Base-by-base conservation (phyloP, 1,140 invertebrate genomes). In the Euwallacea similis region DNA sequence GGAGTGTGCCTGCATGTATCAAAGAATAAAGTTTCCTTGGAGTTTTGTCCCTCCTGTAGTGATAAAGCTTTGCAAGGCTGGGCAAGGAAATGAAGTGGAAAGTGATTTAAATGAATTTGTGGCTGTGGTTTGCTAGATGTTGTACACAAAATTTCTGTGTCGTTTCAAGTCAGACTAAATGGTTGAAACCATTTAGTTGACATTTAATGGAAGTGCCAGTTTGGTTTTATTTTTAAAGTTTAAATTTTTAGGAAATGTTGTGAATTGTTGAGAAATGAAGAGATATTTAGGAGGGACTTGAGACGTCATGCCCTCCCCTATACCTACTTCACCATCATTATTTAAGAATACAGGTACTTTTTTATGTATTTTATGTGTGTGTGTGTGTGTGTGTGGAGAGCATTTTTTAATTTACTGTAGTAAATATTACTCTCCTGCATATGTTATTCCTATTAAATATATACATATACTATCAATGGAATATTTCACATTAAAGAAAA, bases 1-100 rank as follows among this genome's bases (percentile, higher is more conserved):
- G 85, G 85, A 50, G 80, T 87, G 7, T 87, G 86, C 72, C 77
- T 87, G 4, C 85, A 87, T 69, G 82, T 87, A 8, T 84, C 84
- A 59, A 81, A 82, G 67, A 82, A 82, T 53, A 82, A 80, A 78
- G 82, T 87, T 58, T 86, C 85, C 4, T 73, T 87, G 53, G 86
- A 86, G 74, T 86, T 83, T 71, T 87, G 85, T 73, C 78, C 82
- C 0, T 81, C 76, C 58, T 87, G 85, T 61, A 79, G 79, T 46
- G 78, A 79, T 44, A 82, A 79, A 69, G 77, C 82, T 0, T 56
- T 66, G 53, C 53, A 75, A 55, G 71, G 74, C 10, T 81, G 77
- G 71, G 72, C 62, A 42, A 7, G 15, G 7, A 71, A 9, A 7
- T 71, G 62, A 71, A 58, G 11, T 61, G 11, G 15, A 43, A 33